phyloP scores from a whole-genome alignment of 1,140 invertebrate species.

The Leptinotarsa texana region DNA sequence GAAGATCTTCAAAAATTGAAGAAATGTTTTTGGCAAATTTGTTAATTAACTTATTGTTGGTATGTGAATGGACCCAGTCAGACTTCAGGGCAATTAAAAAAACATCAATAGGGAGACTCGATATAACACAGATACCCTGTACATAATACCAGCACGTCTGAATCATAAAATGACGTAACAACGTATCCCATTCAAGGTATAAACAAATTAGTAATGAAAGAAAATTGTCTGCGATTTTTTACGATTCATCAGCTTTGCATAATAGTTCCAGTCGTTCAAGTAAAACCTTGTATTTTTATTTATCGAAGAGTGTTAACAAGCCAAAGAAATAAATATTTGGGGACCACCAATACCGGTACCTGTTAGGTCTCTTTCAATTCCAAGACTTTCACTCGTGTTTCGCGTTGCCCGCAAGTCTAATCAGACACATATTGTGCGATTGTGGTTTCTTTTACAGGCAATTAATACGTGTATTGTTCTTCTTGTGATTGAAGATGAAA shows the following conservation, averaged over 20 bases:
- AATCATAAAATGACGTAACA: not conserved
- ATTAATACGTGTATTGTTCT: not conserved
- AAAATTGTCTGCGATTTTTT: conserved; percentile 6
- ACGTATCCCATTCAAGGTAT: conserved; percentile 3
- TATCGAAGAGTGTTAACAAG: not conserved
- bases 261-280: not conserved
- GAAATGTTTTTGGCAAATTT: too few species aligned
- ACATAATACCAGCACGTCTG: too few species aligned
- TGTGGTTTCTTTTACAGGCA: not conserved
- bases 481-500: not conserved
- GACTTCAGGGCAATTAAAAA: too few species aligned
- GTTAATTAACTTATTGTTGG: too few species aligned
- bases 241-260: not conserved
- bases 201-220: not conserved
- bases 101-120: too few species aligned
- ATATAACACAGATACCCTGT: too few species aligned
- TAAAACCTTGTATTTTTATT: not conserved
- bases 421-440: conserved; percentile 2
- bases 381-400: conserved; percentile 3
- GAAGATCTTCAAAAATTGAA: too few species aligned
- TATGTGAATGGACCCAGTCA: too few species aligned
- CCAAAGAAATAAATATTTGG: conserved; percentile 3
- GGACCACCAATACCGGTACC: not conserved
- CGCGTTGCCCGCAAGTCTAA: conserved; percentile 1
- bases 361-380: not conserved